These are phyloP conservation scores for Nyctereutes procyonoides DNA, from an alignment of 2,113 vertebrate genomes.

Conservation along the genomic window DNA sequence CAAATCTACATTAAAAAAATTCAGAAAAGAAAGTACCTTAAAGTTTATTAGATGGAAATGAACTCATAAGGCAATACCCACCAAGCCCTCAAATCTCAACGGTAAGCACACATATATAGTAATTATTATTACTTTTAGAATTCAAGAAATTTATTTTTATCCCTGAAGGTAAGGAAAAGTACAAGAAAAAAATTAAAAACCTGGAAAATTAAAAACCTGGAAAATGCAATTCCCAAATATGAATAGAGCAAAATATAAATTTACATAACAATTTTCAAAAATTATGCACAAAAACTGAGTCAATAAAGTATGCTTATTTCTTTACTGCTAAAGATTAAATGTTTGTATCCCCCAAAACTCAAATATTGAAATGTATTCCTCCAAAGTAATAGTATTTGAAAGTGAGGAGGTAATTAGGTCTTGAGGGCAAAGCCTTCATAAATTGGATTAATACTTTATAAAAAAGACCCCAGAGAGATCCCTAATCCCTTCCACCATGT, in stretches of 20 bases:
- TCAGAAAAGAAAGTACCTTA: conserved; percentile 29
- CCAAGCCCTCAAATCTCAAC: conserved; percentile 27
- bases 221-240: too few species aligned
- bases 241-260: background rate
- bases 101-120: background rate
- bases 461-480: background rate
- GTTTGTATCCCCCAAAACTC: conserved; percentile 9
- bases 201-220: too few species aligned
- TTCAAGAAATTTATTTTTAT: conserved; percentile 44
- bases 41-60: conserved; percentile 36
- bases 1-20: background rate
- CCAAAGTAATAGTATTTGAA: background rate
- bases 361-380: background rate
- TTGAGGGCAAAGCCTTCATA: background rate
- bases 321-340: conserved; percentile 38
- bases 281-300: conserved; percentile 40
- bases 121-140: conserved; percentile 37
- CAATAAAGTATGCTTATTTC: conserved; percentile 31
- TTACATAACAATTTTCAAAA: conserved; percentile 35
- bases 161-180: background rate
- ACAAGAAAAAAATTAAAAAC: background rate
- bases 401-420: background rate
- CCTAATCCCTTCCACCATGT: background rate
- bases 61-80: conserved; percentile 34
- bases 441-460: background rate